Conservation (phyloP, 2,888 invertebrate species). For the Blastobasis lacticolella region DNA sequence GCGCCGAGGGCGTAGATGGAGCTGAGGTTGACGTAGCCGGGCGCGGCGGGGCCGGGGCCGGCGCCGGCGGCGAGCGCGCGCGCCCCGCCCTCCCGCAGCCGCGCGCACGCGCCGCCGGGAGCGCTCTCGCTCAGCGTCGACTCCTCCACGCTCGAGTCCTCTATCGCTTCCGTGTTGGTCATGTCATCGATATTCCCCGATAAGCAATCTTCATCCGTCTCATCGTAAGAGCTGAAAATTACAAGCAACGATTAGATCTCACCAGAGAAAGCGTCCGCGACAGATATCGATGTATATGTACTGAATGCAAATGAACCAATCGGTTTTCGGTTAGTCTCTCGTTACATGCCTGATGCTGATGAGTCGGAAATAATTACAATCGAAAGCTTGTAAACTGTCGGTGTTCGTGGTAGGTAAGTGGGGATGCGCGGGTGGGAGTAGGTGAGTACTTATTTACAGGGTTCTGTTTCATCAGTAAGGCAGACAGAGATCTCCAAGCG, state of each 20-base stretch:
- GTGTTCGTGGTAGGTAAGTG: background rate
- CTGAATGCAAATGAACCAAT: conserved; percentile 61
- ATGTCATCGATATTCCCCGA: conserved; percentile 80
- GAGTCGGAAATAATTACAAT: conserved; percentile 49
- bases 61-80: conserved; percentile 18
- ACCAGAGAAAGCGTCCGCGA: background rate
- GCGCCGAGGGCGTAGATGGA: conserved; percentile 61
- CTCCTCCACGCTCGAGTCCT: conserved; percentile 65
- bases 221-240: conserved; percentile 79
- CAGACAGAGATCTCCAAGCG: conserved; percentile 60
- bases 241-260: background rate
- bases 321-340: conserved; percentile 56
- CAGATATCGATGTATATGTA: conserved; percentile 39
- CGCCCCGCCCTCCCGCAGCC: conserved; percentile 9
- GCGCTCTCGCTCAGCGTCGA: conserved; percentile 53
- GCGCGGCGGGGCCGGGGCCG: conserved; percentile 17
- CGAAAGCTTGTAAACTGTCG: conserved; percentile 40
- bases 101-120: conserved; percentile 17
- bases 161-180: conserved; percentile 61
- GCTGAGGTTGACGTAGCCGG: conserved; percentile 61
- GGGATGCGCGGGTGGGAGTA: too few species aligned
- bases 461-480: conserved; percentile 66
- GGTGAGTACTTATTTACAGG: conserved; percentile 41
- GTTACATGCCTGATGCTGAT: conserved; percentile 57
- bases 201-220: conserved; percentile 79